These are phyloP conservation scores for Carcina quercana DNA, from an alignment of 2,888 invertebrate species.

Conservation along the genomic window DNA sequence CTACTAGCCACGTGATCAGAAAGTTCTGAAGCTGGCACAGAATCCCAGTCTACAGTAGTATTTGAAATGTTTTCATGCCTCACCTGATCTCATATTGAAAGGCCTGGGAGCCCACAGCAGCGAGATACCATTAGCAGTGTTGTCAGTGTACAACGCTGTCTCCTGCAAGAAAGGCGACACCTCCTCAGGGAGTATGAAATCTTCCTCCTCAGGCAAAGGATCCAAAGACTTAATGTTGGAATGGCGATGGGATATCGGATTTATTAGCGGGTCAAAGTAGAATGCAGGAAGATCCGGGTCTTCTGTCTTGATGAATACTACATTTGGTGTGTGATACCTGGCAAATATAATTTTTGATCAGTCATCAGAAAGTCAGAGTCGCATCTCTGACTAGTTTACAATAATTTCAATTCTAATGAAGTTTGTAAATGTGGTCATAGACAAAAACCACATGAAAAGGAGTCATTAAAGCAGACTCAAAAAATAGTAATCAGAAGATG, in stretches of 20 bases:
- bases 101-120: conserved; percentile 98
- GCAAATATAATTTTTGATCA: no score
- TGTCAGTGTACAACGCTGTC: conserved; percentile 97
- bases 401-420: conserved; percentile 1
- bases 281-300: conserved; percentile 99
- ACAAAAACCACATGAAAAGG: no score
- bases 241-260: conserved; percentile 97
- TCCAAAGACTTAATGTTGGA: conserved; percentile 89
- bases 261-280: conserved; percentile 99
- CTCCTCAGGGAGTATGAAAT: conserved; percentile 92
- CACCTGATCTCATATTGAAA: conserved; percentile 94
- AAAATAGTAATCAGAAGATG: no score
- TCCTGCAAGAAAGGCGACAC: conserved; percentile 95
- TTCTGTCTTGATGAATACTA: conserved; percentile 99
- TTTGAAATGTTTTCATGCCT: no score
- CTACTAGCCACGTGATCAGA: no score
- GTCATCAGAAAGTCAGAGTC: no score
- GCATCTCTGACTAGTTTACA: background rate
- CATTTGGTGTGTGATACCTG: conserved; percentile 99
- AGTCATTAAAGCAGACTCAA: no score
- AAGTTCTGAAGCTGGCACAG: no score
- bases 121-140: conserved; percentile 98
- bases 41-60: no score
- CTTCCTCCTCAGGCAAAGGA: conserved; percentile 94
- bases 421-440: no score